Evolutionary conservation across 2,888 invertebrate species (phyloP).

Genomic region (Polydrusus pterygomalis): DNA sequence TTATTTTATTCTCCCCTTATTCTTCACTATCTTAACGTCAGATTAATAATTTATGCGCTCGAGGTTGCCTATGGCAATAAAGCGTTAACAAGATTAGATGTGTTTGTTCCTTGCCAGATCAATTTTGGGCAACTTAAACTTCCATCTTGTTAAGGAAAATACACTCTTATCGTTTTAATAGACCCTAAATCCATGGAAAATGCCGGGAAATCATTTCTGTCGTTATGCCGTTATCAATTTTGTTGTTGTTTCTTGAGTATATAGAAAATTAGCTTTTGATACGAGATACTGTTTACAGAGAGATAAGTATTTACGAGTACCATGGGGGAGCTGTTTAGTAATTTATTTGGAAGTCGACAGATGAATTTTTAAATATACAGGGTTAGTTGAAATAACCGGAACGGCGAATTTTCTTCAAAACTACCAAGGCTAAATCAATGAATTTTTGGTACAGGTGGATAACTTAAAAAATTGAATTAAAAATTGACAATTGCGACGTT

Average conservation of each 20-base stretch:
- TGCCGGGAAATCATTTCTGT: slow-evolving; percentile 5
- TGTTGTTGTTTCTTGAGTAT: slow-evolving; percentile 7
- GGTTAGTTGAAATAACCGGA: no score
- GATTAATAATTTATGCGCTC: slow-evolving; percentile 29
- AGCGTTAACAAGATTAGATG: slow-evolving; percentile 33
- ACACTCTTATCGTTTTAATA: slow-evolving; percentile 21
- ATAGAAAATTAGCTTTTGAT: slow-evolving; percentile 15
- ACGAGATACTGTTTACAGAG: neutral
- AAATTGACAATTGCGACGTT: no score
- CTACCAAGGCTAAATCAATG: no score
- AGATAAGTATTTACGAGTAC: slow-evolving; percentile 4
- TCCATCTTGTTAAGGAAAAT: slow-evolving; percentile 29
- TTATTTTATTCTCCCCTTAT: slow-evolving; percentile 36
- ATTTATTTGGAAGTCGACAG: no score
- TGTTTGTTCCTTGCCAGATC: slow-evolving; percentile 34
- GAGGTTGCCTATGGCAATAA: slow-evolving; percentile 20
- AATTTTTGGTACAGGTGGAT: no score
- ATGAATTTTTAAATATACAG: no score
- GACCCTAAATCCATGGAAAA: slow-evolving; percentile 2
- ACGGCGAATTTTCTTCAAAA: no score
- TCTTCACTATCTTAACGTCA: slow-evolving; percentile 33
- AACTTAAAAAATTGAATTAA: no score
- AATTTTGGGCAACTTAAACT: slow-evolving; percentile 25
- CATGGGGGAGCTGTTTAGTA: neutral
- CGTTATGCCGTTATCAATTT: slow-evolving; percentile 16